A percentile compares a stretch with the other conserved stretches of the same genome.
phyloP scores from a whole-genome alignment of 37 sponge, comb jelly and placozoan species.

The Crambe crambe region DNA sequence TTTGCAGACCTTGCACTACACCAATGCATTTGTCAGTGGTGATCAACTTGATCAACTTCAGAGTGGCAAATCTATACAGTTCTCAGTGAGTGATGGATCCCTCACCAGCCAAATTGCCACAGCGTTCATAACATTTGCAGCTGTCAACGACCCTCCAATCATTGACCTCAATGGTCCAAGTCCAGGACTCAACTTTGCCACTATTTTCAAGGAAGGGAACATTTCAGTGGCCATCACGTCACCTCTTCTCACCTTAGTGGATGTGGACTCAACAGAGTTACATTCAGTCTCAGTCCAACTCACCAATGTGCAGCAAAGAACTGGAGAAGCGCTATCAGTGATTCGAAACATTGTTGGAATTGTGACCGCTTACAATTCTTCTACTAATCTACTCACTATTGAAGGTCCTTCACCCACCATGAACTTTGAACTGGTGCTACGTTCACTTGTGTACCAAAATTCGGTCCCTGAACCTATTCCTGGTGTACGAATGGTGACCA shows the following conservation, averaged over 20 bases:
- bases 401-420: slow-evolving; percentile 28
- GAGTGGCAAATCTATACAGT: slow-evolving; percentile 11
- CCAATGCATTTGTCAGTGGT: slow-evolving; percentile 28
- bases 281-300: slow-evolving; percentile 18
- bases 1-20: slow-evolving; percentile 29
- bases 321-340: slow-evolving; percentile 31
- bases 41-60: slow-evolving; percentile 32
- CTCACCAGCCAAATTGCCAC: slow-evolving; percentile 38
- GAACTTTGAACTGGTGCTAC: slow-evolving; percentile 39
- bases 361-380: not conserved
- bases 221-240: slow-evolving; percentile 15
- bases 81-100: slow-evolving; percentile 55
- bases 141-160: slow-evolving; percentile 65
- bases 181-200: slow-evolving; percentile 24
- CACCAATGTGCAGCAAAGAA: slow-evolving; percentile 11
- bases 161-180: slow-evolving; percentile 56
- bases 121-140: slow-evolving; percentile 50
- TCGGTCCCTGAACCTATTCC: slow-evolving; percentile 53
- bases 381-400: slow-evolving; percentile 22
- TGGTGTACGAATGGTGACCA: slow-evolving; percentile 31
- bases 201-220: slow-evolving; percentile 45
- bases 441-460: slow-evolving; percentile 49
- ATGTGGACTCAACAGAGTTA: slow-evolving; percentile 54
- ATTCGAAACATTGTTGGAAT: not conserved
- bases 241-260: slow-evolving; percentile 16